These are phyloP conservation scores for Apamea sordens DNA, from an alignment of 2,888 invertebrate species.

Conservation along the genomic window DNA sequence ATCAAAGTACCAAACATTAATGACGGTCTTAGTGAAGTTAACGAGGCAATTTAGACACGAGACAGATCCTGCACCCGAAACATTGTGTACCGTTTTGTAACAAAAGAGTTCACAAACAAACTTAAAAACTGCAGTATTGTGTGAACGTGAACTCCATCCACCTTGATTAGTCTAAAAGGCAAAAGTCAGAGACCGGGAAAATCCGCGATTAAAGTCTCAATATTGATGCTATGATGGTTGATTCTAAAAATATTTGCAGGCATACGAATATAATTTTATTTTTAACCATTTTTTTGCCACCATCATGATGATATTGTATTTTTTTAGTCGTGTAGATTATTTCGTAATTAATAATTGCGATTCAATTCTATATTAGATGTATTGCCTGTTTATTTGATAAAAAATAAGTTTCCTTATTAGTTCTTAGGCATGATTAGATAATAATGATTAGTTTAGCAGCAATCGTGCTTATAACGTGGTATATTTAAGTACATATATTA, in stretches of 20 bases:
- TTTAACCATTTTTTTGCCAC: slow-evolving; percentile 34
- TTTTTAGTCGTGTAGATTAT: slow-evolving; percentile 36
- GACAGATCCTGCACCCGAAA: slow-evolving; percentile 16
- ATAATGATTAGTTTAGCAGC: slow-evolving; percentile 19
- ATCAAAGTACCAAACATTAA: slow-evolving; percentile 38
- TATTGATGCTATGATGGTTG: not conserved
- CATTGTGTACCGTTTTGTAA: slow-evolving; percentile 33
- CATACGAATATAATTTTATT: slow-evolving; percentile 22
- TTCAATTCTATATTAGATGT: slow-evolving; percentile 17
- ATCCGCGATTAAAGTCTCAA: not conserved
- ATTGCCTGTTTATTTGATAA: slow-evolving; percentile 23
- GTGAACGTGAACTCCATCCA: slow-evolving; percentile 4
- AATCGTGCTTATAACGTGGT: not conserved
- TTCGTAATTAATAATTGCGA: slow-evolving; percentile 31
- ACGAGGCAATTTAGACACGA: slow-evolving; percentile 47
- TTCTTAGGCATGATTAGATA: slow-evolving; percentile 35
- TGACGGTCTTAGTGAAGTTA: slow-evolving; percentile 38
- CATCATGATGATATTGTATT: slow-evolving; percentile 17
- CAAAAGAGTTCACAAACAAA: slow-evolving; percentile 16
- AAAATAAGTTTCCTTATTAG: slow-evolving; percentile 61
- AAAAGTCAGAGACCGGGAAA: slow-evolving; percentile 23
- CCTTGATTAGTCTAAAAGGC: slow-evolving; percentile 25
- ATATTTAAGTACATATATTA: no score
- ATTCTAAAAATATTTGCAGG: slow-evolving; percentile 21
- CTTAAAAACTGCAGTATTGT: not conserved